Conservation (phyloP, 2,797 vertebrate genomes). For the Taenioides sp. region DNA sequence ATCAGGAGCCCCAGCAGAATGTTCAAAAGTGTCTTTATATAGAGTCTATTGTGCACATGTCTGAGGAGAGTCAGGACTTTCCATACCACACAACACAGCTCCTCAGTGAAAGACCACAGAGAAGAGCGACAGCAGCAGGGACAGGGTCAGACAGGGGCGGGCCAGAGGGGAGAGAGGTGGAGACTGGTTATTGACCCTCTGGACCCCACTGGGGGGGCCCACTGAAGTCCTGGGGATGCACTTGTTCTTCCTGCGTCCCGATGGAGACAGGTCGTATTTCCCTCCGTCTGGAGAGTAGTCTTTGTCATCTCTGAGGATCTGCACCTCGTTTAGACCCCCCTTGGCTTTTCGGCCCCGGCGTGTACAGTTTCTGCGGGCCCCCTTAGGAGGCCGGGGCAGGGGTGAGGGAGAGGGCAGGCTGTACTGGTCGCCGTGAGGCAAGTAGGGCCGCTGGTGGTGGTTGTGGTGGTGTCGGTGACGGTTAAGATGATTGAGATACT, state of each 20-base stretch:
- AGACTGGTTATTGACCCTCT: constrained; percentile 82
- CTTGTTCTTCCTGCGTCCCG: constrained; percentile 88
- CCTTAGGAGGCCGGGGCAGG: constrained; percentile 77
- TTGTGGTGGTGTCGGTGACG: constrained; percentile 72
- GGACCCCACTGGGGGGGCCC: constrained; percentile 89
- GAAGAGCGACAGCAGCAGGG: constrained; percentile 79
- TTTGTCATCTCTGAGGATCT: constrained; percentile 70
- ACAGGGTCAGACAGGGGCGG: constrained; percentile 61
- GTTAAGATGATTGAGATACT: constrained; percentile 83
- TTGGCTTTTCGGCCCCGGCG: constrained; percentile 84
- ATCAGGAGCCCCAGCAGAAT: constrained; percentile 44
- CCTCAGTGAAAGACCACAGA: constrained; percentile 84
- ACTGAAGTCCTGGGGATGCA: constrained; percentile 89
- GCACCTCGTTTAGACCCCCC: constrained; percentile 79
- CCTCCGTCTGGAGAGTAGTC: constrained; percentile 81
- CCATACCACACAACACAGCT: constrained; percentile 37
- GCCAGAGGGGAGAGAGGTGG: constrained; percentile 36
- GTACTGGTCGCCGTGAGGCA: constrained; percentile 74
- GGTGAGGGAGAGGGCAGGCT: constrained; percentile 73
- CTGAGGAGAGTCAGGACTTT: constrained; percentile 65
- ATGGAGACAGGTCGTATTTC: constrained; percentile 81
- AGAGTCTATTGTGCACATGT: constrained; percentile 55
- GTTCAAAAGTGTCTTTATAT: constrained; percentile 50
- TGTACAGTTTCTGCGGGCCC: constrained; percentile 88
- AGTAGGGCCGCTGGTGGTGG: constrained; percentile 76